Base-by-base conservation (phyloP, 2,888 invertebrate genomes). In the Melanophora roralis region DNA sequence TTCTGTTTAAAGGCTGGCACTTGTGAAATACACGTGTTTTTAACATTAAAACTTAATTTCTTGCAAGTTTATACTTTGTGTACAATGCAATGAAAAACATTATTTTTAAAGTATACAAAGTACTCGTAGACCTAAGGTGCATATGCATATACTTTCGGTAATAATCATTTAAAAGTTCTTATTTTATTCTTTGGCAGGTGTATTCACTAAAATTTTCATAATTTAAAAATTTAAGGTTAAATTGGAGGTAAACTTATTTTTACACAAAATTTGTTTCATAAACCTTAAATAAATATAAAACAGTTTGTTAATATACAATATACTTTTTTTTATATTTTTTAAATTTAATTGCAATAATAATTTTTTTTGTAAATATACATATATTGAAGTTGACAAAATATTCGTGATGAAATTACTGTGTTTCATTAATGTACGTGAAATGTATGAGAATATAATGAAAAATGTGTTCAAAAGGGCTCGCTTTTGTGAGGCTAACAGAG, bases 11-110 rank as follows among this genome's bases (percentile, higher is more conserved):
- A 57, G 57, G n/a, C 40, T 57, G 57, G 27, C 62, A 19, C 57
- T 68, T 80, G 19, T 71, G 55, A 55, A 71, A 67, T 65, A 74
- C 73, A 73, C 78, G 78, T 68, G 73, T 73, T 40, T 78, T 23
- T 34, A 51, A 36, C 32, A 68, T 68, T 76, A 60, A 74, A 57
- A 69, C 69, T 69, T 27, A 27, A 5, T 5, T 73, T 60, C 45
- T 19, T 11, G 21, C 7, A 62, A 62, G 36, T 68, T 62, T 77
- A 14, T 49, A 43, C 67, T 27, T 74, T 74, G 57, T 67, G 38
- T 51, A 11, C 19, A 2, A 27, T 14, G 16, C 1, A 3, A 55
- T 23, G 21, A 59, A 8, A 43, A 12, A 40, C 21, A 60, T 14
- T 60, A 27, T 71, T 55, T 38, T 40, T 8, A 59, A 49, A 40